Conservation (phyloP, 2,113 vertebrate species). For the Dasypus novemcinctus region DNA sequence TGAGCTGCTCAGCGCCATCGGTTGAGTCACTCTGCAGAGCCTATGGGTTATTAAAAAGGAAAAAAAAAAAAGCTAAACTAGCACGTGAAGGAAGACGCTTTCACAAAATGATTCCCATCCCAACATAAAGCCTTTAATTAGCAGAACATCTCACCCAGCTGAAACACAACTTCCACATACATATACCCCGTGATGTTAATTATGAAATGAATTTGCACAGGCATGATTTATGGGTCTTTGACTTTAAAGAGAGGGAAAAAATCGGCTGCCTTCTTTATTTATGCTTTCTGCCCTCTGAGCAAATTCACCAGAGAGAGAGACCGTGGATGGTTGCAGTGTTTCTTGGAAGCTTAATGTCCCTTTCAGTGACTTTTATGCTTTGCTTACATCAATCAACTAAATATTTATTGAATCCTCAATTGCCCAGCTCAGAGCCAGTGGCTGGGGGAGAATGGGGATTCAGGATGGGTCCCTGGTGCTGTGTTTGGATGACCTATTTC, state of each 20-base stretch:
- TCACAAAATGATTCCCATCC: conserved; percentile 77
- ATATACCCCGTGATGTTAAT: conserved; percentile 85
- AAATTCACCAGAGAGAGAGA: conserved; percentile 83
- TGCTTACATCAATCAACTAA: conserved; percentile 64
- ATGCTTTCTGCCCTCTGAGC: conserved; percentile 56
- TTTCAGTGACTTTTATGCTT: conserved; percentile 74
- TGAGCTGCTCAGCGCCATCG: conserved; percentile 3
- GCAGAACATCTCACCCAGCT: conserved; percentile 71
- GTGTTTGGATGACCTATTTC: neutral
- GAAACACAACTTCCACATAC: conserved; percentile 87
- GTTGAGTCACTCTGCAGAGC: conserved; percentile 60
- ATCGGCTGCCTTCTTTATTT: conserved; percentile 75
- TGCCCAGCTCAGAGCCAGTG: neutral
- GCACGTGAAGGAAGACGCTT: conserved; percentile 54
- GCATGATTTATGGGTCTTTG: conserved; percentile 84
- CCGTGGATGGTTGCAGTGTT: conserved; percentile 72
- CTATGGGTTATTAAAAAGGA: conserved; percentile 76
- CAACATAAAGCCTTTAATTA: conserved; percentile 83
- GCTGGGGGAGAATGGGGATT: neutral
- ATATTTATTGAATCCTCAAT: conserved; percentile 61
- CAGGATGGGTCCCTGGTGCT: neutral
- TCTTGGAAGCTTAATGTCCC: conserved; percentile 62
- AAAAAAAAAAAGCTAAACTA: conserved; percentile 51
- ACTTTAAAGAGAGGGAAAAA: conserved; percentile 63
- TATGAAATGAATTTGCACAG: conserved; percentile 82